Evolutionary conservation across 2,113 vertebrate genomes (phyloP), one percentile per base, ranked within the genome.

Genomic region (Stegastes partitus): DNA sequence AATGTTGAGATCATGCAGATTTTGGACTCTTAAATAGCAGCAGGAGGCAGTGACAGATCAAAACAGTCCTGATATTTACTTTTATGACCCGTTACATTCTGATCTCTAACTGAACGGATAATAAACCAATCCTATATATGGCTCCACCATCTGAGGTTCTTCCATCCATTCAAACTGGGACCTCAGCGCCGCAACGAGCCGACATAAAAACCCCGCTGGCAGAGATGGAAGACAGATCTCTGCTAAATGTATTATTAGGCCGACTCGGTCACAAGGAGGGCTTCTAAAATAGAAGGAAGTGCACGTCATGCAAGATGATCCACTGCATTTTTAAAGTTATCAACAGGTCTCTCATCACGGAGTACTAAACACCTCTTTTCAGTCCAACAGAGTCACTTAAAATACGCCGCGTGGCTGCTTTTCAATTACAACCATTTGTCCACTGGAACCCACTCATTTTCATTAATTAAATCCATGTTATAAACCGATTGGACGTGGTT

Each of bases 271-370:
- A 86, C 84, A 67, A 61, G 78, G 73, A 78, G 1, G 45, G 58
- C 3, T 72, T 87, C 71, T 54, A 80, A 87, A 92, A 89, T 84
- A 87, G 85, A 76, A 70, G 22, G 70, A 70, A 31, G 66, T 45
- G 21, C 44, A 81, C 14, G 18, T 69, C 76, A 77, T 81, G 87
- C 54, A 87, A 84, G 78, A 82, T 69, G 82, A 90, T 57, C 80
- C 67, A 15, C 73, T 81, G 77, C 66, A 65, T 81, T 79, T 85
- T 71, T 74, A 69, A 54, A 59, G 56, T 47, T 80, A 66, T 54
- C 64, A 80, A 72, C 77, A 69, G 64, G 68, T 66, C 68, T 61
- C 54, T 18, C 7, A 16, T 68, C 64, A 25, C 5, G 22, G 68
- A 78, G 26, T 1, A 26, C 50, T 49, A n/a, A 0, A 47, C 25